Evolutionary conservation across 2,113 vertebrate genomes (phyloP), one percentile per base, ranked within the genome.

Genomic region (Cepphus grylle): DNA sequence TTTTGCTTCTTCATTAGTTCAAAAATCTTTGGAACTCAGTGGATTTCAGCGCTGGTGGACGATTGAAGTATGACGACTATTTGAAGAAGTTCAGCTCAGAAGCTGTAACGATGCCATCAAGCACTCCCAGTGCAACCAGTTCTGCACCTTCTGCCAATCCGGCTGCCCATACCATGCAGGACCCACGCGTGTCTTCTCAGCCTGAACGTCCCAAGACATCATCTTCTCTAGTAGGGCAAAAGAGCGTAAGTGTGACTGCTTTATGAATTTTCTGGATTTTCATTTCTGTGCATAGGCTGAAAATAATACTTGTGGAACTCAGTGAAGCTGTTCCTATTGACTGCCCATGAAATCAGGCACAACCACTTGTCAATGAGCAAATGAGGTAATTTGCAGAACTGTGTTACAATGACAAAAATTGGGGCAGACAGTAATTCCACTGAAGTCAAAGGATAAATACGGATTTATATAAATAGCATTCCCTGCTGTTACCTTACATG

Each of bases 1-100:
- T 78, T 90, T 58, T 81, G 17, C 81, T 87, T 93, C 69, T 52
- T 43, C 38, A 21, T 70, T 93, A 98, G 98, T 98, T 98, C 90
- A 97, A 98, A 92, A 94, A 95, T 82, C 98, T 99, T 72, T 98
- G 98, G 98, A 96, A 72, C 34, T 84, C 92, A 40, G 92, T 98
- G 74, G 98, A 98, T 2, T 77, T 98, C 42, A 96, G 93, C 3
- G 14, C 94, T 38, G 93, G 91, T 71, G 98, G 97, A 12, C 81
- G 52, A 62, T 85, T 98, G 81, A 96, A 97, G 45, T 97, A 96
- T 88, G 95, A 72, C 34, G 96, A 98, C 43, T 97, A 98, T 84
- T 95, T 98, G 83, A 98, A 93, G 90, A 95, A 56, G 53, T 98
- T 98, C 93, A 91, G 79, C 65, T 21, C 32, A 0, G 94, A 93